Percentiles rank a stretch among this genome's conserved stretches.
Evolutionary conservation across 1,140 invertebrate genomes (phyloP).

Genomic region (Brachionus manjavacas): DNA sequence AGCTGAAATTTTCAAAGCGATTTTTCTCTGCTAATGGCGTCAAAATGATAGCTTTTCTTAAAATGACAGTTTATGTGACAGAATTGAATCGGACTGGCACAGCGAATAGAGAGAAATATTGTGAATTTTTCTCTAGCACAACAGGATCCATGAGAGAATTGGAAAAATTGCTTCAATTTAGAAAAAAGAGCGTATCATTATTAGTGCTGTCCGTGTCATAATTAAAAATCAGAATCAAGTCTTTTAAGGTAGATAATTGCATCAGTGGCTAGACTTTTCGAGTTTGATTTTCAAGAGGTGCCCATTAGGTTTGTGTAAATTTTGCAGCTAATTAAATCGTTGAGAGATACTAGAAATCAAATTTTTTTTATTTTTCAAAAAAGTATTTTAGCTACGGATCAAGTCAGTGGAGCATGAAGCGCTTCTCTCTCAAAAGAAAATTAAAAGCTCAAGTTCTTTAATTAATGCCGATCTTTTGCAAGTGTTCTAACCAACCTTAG

Average conservation of each 20-base stretch:
- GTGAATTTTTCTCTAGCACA: background rate
- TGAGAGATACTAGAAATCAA: constrained; percentile 16
- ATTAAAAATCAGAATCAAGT: constrained; percentile 15
- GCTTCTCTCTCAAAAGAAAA: background rate
- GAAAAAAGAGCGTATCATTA: background rate
- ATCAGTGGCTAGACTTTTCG: background rate
- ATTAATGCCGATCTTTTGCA: background rate
- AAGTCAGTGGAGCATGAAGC: background rate
- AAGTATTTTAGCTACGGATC: constrained; percentile 13
- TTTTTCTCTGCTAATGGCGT: constrained; percentile 14
- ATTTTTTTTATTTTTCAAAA: background rate
- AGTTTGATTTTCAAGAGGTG: background rate
- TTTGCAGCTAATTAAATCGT: constrained; percentile 26
- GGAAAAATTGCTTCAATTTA: background rate
- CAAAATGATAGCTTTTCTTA: background rate
- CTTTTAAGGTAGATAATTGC: background rate
- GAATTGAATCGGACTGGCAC: constrained; percentile 31
- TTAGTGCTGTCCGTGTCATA: background rate
- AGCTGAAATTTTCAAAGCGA: constrained; percentile 8
- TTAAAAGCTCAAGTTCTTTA: background rate
- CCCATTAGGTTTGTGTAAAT: background rate
- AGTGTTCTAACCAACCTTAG: background rate
- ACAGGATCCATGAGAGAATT: constrained; percentile 15
- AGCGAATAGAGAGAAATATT: background rate
- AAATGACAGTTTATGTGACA: constrained; percentile 21